Conservation (phyloP, 2,797 vertebrate genomes). For the Rhinogobio ventralis region DNA sequence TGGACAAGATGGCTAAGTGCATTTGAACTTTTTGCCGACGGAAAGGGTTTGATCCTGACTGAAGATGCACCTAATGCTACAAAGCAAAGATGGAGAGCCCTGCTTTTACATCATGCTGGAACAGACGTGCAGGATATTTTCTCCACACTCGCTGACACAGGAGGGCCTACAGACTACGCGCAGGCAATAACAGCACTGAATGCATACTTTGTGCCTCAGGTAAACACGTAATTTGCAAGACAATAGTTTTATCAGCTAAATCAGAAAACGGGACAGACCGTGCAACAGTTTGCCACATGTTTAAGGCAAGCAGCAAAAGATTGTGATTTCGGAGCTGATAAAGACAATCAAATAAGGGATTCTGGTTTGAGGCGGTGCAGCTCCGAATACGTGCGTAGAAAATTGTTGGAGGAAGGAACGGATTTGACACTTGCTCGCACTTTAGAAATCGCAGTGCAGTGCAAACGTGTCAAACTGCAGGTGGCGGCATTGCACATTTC, state of each 20-base stretch:
- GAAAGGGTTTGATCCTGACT: not conserved
- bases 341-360: too few relatives aligned
- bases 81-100: constrained; percentile 30
- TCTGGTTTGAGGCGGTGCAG: too few relatives aligned
- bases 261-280: constrained; percentile 44
- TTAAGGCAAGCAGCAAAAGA: too few relatives aligned
- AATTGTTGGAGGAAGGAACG: too few relatives aligned
- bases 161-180: not conserved
- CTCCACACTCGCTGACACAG: constrained; percentile 20
- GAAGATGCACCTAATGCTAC: not conserved
- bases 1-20: not conserved
- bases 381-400: too few relatives aligned
- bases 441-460: too few relatives aligned
- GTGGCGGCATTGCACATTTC: not conserved
- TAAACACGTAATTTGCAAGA: constrained; percentile 32
- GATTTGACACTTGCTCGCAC: too few relatives aligned
- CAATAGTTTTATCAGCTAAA: not conserved
- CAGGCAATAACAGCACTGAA: not conserved
- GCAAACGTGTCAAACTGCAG: not conserved
- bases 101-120: constrained; percentile 36
- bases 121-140: constrained; percentile 47
- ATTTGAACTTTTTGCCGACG: not conserved
- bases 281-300: constrained; percentile 42
- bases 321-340: too few relatives aligned
- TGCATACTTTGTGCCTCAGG: constrained; percentile 30